Base-by-base conservation (phyloP, 2,113 vertebrate genomes). In the Hyperopisus bebe region DNA sequence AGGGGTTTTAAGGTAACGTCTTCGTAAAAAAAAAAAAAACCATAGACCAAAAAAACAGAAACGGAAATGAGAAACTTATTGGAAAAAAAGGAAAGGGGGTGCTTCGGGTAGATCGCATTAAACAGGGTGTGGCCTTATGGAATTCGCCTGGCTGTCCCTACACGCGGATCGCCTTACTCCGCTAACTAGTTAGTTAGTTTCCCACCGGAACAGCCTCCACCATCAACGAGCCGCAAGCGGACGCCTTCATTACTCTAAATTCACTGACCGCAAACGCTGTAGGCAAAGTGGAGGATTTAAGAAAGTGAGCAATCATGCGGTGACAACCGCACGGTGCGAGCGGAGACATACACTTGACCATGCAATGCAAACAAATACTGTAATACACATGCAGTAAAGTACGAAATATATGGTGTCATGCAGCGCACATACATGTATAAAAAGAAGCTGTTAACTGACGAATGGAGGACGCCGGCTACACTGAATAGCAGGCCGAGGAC, bases 51-150 rank as follows among this genome's bases (percentile, higher is more conserved):
- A 66, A 66, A 62, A 24, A 62, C 7, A 66, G 86, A 89, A 17
- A 55, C 48, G 9, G 90, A 51, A 86, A 46, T 5, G 80, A 83
- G 55, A 89, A 85, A 89, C 51, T 88, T 88, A 15, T 58, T 88
- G n/a, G n/a, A 46, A 15, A 39, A 42, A 88, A 92, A 66, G 15
- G 31, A 90, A 90, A 88, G 91, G 91, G 93, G 94, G 91, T 91
- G 93, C 93, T 93, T 94, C 93, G 92, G 8, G 17, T 19, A 95
- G 94, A 94, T 93, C 94, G 93, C 94, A 94, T 92, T 94, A 92
- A 92, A 93, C 94, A 95, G 96, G 96, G 96, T 96, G 96, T 95
- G 96, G 96, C 94, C 93, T 94, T 92, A 80, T 94, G 94, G 94
- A 95, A 96, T 95, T 93, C 93, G 92, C 91, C 92, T 91, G 91